Base-by-base conservation (phyloP, 2,888 invertebrate species). In the Esperia sulphurella region DNA sequence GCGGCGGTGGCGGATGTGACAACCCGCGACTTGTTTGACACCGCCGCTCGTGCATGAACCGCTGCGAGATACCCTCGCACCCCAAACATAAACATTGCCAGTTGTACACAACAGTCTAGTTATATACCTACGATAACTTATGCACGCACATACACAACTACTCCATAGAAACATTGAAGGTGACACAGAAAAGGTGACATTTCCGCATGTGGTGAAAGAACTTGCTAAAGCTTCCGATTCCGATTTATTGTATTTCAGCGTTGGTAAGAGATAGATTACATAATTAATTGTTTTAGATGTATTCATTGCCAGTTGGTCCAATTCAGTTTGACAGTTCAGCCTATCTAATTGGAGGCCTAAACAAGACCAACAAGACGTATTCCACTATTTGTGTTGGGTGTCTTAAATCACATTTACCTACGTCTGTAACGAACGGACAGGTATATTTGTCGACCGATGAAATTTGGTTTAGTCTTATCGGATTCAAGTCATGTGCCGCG, bases 351-450 rank as follows among this genome's bases (percentile, higher is more conserved):
- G 83, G 71, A 41, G 61, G 59, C 64, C 63, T 69, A 66, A 67
- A 46, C 33, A 31, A 39, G 29, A 31, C 74, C 71, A 74, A 81
- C 81, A 78, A 82, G 75, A 76, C 77, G 72, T 68, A 75, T 73
- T 74, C 76, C 76, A 84, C 82, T 85, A 83, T 87, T 89, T 87
- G 86, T 80, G 72, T 84, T 81, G 72, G 70, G 58, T 70, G 75
- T 82, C 87, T 81, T 83, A 86, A 88, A 88, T 87, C 80, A 80
- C 79, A 88, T 89, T 87, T 81, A 65, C 69, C 70, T 70, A 71
- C 69, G 66, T 61, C 68, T 65, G 79, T 81, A 79, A 84, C 85
- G 77, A 83, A 74, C 71, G 75, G 71, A 57, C 83, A 85, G 84
- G 86, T 84, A 78, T 80, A 74, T 81, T 78, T 79, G 80, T 67